Conservation (phyloP, 2,888 invertebrate genomes). For the Unio pictorum region DNA sequence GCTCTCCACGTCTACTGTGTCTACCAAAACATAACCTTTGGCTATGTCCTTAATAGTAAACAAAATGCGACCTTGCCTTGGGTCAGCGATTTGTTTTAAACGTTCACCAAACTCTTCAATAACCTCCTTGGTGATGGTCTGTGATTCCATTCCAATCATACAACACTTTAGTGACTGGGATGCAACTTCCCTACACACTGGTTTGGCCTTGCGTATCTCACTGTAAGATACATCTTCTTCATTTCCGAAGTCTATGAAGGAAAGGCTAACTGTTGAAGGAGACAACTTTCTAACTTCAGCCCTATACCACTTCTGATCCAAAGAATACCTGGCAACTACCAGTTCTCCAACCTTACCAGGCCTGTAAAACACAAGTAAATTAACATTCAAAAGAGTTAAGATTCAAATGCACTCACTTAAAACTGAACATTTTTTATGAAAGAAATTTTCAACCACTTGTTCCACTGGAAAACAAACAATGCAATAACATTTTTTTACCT, state of each 20-base stretch:
- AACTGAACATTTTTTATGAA: too few relatives aligned
- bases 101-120: too few relatives aligned
- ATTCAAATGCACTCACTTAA: too few relatives aligned
- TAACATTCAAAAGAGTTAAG: too few relatives aligned
- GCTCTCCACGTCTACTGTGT: slow-evolving; percentile 3
- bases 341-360: slow-evolving; percentile 33
- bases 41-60: too few relatives aligned
- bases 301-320: slow-evolving; percentile 50
- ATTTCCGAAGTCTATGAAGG: slow-evolving; percentile 66
- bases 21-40: slow-evolving; percentile 8
- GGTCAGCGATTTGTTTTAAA: too few relatives aligned
- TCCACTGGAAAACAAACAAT: too few relatives aligned
- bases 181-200: slow-evolving; percentile 29
- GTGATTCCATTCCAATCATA: slow-evolving; percentile 27
- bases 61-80: too few relatives aligned
- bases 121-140: too few relatives aligned
- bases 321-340: slow-evolving; percentile 34
- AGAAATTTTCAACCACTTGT: too few relatives aligned
- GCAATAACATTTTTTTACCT: too few relatives aligned
- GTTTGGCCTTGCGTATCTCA: slow-evolving; percentile 33
- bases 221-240: slow-evolving; percentile 28
- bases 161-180: slow-evolving; percentile 51
- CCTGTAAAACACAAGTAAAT: slow-evolving; percentile 9
- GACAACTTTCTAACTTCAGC: slow-evolving; percentile 35
- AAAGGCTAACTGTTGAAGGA: slow-evolving; percentile 24